phyloP scores from a whole-genome alignment of 2,113 vertebrate genomes.

The Rhadina sibilatrix region DNA sequence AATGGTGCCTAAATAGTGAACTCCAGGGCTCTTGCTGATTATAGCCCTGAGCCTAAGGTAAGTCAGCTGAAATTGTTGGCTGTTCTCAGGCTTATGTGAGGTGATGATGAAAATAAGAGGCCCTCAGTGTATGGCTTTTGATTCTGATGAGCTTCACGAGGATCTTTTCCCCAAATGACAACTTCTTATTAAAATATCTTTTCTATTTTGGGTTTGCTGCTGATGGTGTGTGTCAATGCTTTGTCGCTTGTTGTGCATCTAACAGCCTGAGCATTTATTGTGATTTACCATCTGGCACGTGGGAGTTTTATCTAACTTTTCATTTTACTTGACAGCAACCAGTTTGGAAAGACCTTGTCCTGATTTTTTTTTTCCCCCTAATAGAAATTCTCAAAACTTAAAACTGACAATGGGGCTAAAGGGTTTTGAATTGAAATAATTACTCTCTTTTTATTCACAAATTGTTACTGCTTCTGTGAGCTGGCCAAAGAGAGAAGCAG shows the following conservation, averaged over 20 bases:
- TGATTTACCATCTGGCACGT: constrained; percentile 70
- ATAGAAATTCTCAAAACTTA: not conserved
- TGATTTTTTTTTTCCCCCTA: not conserved
- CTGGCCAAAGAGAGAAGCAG: not conserved
- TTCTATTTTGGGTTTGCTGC: constrained; percentile 50
- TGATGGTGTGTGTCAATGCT: constrained; percentile 42
- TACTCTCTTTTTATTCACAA: not conserved
- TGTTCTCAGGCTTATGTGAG: not conserved
- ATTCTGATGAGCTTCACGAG: not conserved
- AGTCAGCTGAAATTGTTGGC: not conserved
- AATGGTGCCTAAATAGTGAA: not conserved
- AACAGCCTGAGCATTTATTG: constrained; percentile 67
- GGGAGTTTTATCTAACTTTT: constrained; percentile 71
- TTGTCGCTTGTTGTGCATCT: constrained; percentile 64
- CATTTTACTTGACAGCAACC: constrained; percentile 56
- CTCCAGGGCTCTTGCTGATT: not conserved
- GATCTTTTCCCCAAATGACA: not conserved
- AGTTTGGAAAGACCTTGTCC: constrained; percentile 49
- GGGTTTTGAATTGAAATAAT: not conserved
- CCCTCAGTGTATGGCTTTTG: not conserved
- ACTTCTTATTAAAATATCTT: not conserved
- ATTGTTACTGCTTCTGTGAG: not conserved
- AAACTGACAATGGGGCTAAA: not conserved
- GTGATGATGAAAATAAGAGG: not conserved
- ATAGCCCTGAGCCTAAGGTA: not conserved